phyloP scores from a whole-genome alignment of 2,888 invertebrate species.

The Dicyrtomina minuta region DNA sequence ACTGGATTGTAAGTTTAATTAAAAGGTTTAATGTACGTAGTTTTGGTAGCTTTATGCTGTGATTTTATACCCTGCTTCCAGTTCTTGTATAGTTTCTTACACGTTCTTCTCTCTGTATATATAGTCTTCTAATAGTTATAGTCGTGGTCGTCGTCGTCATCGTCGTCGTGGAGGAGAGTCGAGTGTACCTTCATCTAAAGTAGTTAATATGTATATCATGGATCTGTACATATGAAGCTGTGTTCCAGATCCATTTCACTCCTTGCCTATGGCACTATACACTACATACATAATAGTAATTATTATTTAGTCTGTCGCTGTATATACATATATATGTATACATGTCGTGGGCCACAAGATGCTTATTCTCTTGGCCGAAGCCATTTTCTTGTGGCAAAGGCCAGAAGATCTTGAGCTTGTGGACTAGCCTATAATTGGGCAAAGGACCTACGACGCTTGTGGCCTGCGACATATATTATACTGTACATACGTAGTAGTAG shows the following conservation, averaged over 20 bases:
- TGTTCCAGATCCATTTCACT: too few relatives aligned
- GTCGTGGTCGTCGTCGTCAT: too few relatives aligned
- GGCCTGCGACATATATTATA: too few relatives aligned
- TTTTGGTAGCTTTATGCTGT: constrained; percentile 10
- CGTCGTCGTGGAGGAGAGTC: too few relatives aligned
- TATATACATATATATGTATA: not conserved
- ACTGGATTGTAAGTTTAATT: constrained; percentile 14
- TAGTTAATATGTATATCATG: not conserved
- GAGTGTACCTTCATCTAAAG: not conserved
- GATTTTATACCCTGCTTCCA: constrained; percentile 22
- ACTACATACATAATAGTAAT: too few relatives aligned
- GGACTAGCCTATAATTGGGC: too few relatives aligned
- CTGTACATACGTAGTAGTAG: not conserved
- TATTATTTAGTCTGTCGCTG: not conserved
- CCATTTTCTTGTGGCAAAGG: too few relatives aligned
- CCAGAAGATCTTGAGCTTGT: too few relatives aligned
- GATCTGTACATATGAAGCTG: not conserved
- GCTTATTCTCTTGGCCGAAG: too few relatives aligned
- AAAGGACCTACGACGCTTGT: too few relatives aligned
- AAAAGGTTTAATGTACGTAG: constrained; percentile 22
- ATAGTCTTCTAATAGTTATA: not conserved
- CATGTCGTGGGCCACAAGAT: too few relatives aligned
- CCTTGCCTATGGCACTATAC: too few relatives aligned
- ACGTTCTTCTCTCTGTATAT: not conserved
- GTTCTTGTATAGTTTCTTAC: constrained; percentile 3